phyloP scores from a whole-genome alignment of 1,140 invertebrate species.

The Drosophila nikananu region DNA sequence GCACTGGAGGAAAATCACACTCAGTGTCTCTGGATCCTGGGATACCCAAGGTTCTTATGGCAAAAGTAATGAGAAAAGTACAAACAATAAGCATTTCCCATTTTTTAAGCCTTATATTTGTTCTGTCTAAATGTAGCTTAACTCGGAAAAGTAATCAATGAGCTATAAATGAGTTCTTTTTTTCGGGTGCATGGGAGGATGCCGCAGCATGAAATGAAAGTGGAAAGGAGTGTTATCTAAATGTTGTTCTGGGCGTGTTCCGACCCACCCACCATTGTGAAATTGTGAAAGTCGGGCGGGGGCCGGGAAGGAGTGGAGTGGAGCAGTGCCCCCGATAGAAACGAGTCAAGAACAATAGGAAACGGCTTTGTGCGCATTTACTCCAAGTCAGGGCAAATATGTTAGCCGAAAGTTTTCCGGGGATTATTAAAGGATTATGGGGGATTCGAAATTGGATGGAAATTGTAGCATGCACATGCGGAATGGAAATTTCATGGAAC shows the following conservation, averaged over 20 bases:
- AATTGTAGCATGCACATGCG: constrained; percentile 27
- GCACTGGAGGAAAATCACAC: constrained; percentile 10
- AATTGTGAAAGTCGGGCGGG: constrained; percentile 34
- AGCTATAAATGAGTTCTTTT: constrained; percentile 13
- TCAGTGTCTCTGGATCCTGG: too few relatives aligned
- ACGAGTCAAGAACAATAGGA: constrained; percentile 53
- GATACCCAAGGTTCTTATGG: background rate
- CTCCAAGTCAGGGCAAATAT: constrained; percentile 47
- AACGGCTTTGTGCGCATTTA: constrained; percentile 48
- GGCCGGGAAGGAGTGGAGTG: background rate
- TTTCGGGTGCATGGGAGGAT: constrained; percentile 22
- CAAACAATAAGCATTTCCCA: background rate
- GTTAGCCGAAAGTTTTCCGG: constrained; percentile 44
- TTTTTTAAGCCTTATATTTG: background rate
- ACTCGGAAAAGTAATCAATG: background rate
- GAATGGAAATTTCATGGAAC: constrained; percentile 40
- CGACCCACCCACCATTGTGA: constrained; percentile 39
- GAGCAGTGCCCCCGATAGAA: constrained; percentile 21
- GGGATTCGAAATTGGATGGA: constrained; percentile 30
- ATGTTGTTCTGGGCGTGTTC: constrained; percentile 53
- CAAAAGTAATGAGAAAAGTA: background rate
- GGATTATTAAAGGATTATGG: constrained; percentile 53
- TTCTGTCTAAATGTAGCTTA: background rate
- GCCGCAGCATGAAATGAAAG: constrained; percentile 28
- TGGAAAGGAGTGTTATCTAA: constrained; percentile 54